Evolutionary conservation across 2,888 invertebrate species (phyloP), one percentile per base, ranked within the genome.

Genomic region (Plagiodera versicolora): DNA sequence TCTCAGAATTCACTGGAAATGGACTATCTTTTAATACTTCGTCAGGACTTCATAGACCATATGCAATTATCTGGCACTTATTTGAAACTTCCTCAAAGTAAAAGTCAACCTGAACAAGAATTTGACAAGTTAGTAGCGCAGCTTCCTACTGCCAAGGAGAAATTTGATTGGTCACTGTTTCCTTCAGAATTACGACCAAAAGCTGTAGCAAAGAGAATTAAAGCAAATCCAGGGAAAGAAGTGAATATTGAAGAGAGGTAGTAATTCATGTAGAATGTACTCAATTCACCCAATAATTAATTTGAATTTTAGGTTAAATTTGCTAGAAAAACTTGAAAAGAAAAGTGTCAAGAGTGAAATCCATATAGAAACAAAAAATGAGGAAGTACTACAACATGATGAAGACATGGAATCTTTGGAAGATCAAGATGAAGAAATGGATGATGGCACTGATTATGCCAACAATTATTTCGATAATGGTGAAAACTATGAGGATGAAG

Each of bases 401-500:
- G 84, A 84, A 35, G 83, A 84, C 2, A 71, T 74, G 2, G 87
- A 87, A 48, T 85, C 83, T 46, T 85, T 86, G 60, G 87, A 88
- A 51, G 90, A 90, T 69, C 77, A 83, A 8, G 92, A 93, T 72
- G 89, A 92, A 74, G 93, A 94, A 79, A 88, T 92, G 85, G 94
- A 94, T 75, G 92, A 92, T 73, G 94, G 93, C 17, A 94, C 92
- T 18, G 93, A 94, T 77, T 94, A 94, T 75, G 90, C 89, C 0
- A 91, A 92, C 71, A 92, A 89, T 75, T 93, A 92, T 77, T 94
- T 94, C 78, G 93, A 94, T 76, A 92, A 93, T 78, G 94, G 93
- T 1, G 94, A 94, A 80, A 88, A 86, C 28, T 92, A 90, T 76
- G 92, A 92, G 75, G 92, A 93, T 63, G 93, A 94, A 70, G 93